Evolutionary conservation across 2,888 invertebrate genomes (phyloP).

Genomic region (Operophtera brumata): DNA sequence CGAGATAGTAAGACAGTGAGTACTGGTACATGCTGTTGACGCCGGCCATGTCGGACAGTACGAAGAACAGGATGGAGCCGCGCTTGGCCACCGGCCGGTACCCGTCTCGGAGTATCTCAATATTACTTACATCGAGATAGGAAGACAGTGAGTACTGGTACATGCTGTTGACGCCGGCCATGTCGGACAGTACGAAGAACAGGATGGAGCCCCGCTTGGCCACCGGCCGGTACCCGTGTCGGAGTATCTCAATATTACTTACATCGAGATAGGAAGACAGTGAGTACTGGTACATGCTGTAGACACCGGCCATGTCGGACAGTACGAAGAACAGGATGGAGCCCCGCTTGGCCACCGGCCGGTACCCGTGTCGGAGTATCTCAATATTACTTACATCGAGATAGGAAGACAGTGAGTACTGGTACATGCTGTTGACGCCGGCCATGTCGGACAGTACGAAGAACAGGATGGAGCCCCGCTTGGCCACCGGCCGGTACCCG

Average conservation of each 20-base stretch:
- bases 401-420: slow-evolving; percentile 93
- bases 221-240: slow-evolving; percentile 91
- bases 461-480: slow-evolving; percentile 93
- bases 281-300: slow-evolving; percentile 96
- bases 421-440: slow-evolving; percentile 94
- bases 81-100: slow-evolving; percentile 92
- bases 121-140: slow-evolving; percentile 86
- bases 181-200: slow-evolving; percentile 94
- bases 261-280: slow-evolving; percentile 89
- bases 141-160: slow-evolving; percentile 94
- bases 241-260: slow-evolving; percentile 87
- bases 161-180: slow-evolving; percentile 94
- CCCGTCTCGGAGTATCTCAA: slow-evolving; percentile 90
- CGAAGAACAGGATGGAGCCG: slow-evolving; percentile 95
- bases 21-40: slow-evolving; percentile 97
- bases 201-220: slow-evolving; percentile 93
- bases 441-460: slow-evolving; percentile 96
- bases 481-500: slow-evolving; percentile 92
- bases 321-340: slow-evolving; percentile 95
- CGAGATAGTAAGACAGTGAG: slow-evolving; percentile 90
- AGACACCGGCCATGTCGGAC: slow-evolving; percentile 93
- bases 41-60: slow-evolving; percentile 92
- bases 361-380: slow-evolving; percentile 89
- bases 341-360: slow-evolving; percentile 91
- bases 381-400: slow-evolving; percentile 88